A percentile compares a stretch with the other conserved stretches of the same genome.
Evolutionary conservation across 2,113 vertebrate species (phyloP).

Genomic region (Polypterus bichir): DNA sequence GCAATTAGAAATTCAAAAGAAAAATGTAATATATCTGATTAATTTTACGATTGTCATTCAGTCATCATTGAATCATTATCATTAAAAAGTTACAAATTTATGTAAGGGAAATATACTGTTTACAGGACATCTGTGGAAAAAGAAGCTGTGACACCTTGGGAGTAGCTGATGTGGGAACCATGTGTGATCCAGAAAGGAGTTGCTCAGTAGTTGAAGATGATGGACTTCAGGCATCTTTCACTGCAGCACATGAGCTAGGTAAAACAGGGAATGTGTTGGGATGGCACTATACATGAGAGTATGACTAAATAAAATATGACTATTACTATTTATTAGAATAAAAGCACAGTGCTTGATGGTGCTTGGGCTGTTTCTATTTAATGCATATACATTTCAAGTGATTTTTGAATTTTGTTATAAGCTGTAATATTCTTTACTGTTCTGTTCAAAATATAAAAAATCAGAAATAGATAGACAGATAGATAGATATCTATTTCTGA

Average conservation of each 20-base stretch:
- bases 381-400: too few relatives aligned
- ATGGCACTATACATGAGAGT: neutral
- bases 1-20: neutral
- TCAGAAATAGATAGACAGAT: too few relatives aligned
- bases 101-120: neutral
- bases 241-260: slow-evolving; percentile 87
- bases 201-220: slow-evolving; percentile 88
- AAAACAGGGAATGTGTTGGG: slow-evolving; percentile 14
- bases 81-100: too few relatives aligned
- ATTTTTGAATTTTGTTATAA: too few relatives aligned
- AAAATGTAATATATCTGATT: neutral
- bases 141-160: slow-evolving; percentile 82
- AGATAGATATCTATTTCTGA: too few relatives aligned
- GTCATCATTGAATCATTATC: too few relatives aligned
- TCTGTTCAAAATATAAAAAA: too few relatives aligned
- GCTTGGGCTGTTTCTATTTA: too few relatives aligned
- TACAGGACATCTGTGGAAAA: slow-evolving; percentile 83
- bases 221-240: slow-evolving; percentile 85
- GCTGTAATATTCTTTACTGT: too few relatives aligned
- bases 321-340: neutral
- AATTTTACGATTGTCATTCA: neutral
- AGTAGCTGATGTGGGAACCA: slow-evolving; percentile 80
- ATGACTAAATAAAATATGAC: neutral
- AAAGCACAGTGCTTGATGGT: too few relatives aligned
- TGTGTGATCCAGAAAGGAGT: slow-evolving; percentile 89